Conservation (phyloP, 1,140 invertebrate genomes). For the Ridgeia piscesae region DNA sequence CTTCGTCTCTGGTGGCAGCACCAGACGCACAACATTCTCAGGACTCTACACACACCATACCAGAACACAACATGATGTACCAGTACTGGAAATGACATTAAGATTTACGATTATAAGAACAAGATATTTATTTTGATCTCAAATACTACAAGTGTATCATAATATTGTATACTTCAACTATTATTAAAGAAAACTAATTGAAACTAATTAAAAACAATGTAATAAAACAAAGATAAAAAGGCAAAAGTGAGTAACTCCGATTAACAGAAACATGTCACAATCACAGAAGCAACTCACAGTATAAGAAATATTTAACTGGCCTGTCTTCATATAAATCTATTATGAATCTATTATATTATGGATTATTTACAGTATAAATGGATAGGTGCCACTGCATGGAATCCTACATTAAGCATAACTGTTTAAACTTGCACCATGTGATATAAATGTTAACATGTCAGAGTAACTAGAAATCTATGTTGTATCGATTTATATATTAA, state of each 20-base stretch:
- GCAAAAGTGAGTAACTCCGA: too few relatives aligned
- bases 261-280: too few relatives aligned
- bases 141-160: too few relatives aligned
- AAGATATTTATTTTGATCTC: too few relatives aligned
- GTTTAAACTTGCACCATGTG: not conserved
- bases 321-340: too few relatives aligned
- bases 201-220: too few relatives aligned
- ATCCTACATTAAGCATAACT: not conserved
- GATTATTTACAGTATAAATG: not conserved
- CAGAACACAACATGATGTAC: not conserved
- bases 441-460: not conserved
- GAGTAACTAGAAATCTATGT: not conserved
- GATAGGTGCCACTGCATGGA: not conserved
- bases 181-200: too few relatives aligned
- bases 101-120: too few relatives aligned
- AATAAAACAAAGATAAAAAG: too few relatives aligned
- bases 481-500: not conserved
- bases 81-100: not conserved
- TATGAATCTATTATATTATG: not conserved
- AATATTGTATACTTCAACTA: too few relatives aligned
- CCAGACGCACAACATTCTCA: conserved; percentile 14
- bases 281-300: too few relatives aligned
- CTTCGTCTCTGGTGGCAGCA: conserved; percentile 1
- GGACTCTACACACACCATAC: not conserved
- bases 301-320: not conserved